Evolutionary conservation across 1,140 invertebrate species (phyloP).

Genomic region (Anoplophora glabripennis): DNA sequence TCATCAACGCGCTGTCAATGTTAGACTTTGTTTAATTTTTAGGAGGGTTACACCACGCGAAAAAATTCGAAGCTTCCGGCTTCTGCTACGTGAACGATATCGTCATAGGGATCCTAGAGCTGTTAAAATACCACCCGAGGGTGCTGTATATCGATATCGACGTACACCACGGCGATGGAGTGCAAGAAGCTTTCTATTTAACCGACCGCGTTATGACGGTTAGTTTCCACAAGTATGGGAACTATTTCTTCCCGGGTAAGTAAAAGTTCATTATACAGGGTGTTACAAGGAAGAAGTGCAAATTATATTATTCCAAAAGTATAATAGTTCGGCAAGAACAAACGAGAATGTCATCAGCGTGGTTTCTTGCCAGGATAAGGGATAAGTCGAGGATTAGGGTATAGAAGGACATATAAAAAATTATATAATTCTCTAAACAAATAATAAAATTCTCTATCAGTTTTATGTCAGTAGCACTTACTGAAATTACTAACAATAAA

Average conservation of each 20-base stretch:
- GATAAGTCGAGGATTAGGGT: too few relatives aligned
- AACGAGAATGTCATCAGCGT: too few relatives aligned
- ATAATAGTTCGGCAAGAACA: too few relatives aligned
- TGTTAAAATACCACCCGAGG: conserved; percentile 91
- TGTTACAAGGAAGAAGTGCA: too few relatives aligned
- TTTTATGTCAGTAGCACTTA: too few relatives aligned
- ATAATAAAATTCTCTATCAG: too few relatives aligned
- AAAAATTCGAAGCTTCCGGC: conserved; percentile 96
- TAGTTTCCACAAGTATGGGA: conserved; percentile 98
- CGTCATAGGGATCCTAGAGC: conserved; percentile 95
- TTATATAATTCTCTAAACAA: too few relatives aligned
- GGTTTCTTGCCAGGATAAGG: too few relatives aligned
- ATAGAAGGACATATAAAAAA: too few relatives aligned
- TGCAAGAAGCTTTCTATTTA: conserved; percentile 98
- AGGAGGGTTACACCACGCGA: conserved; percentile 98
- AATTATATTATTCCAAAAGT: too few relatives aligned
- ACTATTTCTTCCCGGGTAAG: conserved; percentile 87
- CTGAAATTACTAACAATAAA: too few relatives aligned
- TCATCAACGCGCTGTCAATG: conserved; percentile 91
- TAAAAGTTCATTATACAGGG: conserved; percentile 6
- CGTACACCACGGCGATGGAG: conserved; percentile 99
- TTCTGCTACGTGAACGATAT: conserved; percentile 99
- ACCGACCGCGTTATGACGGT: conserved; percentile 99
- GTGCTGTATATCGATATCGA: conserved; percentile 99
- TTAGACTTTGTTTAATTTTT: conserved; percentile 96